Evolutionary conservation across 2,888 invertebrate genomes (phyloP).

Genomic region (Odontomyia ornata): DNA sequence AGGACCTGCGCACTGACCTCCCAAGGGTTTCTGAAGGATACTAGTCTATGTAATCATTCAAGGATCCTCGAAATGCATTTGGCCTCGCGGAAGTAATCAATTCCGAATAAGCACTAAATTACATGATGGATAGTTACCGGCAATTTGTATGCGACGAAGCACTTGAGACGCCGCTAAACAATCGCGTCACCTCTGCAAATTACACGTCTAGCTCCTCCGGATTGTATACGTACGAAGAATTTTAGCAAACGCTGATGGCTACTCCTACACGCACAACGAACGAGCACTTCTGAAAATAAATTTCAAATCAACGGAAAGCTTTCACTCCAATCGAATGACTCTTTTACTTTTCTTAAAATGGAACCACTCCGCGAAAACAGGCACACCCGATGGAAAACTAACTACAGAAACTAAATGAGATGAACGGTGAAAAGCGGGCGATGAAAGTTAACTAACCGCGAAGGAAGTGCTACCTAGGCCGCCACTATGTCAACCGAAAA

Average conservation of each 20-base stretch:
- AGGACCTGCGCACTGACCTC: constrained; percentile 6
- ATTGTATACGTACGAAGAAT: background rate
- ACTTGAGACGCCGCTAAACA: background rate
- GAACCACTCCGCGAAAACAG: background rate
- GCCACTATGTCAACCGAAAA: constrained; percentile 10
- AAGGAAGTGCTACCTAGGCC: background rate
- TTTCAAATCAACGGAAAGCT: constrained; percentile 17
- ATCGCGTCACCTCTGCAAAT: constrained; percentile 19
- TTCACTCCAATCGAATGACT: background rate
- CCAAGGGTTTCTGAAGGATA: background rate
- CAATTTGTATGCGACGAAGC: background rate
- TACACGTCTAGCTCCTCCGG: background rate
- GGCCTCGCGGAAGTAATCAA: background rate
- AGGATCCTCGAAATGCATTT: background rate
- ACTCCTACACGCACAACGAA: constrained; percentile 6
- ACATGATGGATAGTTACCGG: constrained; percentile 13
- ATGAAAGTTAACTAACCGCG: constrained; percentile 3
- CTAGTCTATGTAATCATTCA: background rate
- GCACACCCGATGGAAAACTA: constrained; percentile 8
- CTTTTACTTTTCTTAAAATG: background rate
- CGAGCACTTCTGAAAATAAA: constrained; percentile 30
- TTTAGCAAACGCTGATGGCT: background rate
- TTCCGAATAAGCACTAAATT: background rate
- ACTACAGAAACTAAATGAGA: background rate
- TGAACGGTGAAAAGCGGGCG: background rate